Evolutionary conservation across 2,888 invertebrate genomes (phyloP), one percentile per base, ranked within the genome.

Genomic region (Temnothorax ravouxi): DNA sequence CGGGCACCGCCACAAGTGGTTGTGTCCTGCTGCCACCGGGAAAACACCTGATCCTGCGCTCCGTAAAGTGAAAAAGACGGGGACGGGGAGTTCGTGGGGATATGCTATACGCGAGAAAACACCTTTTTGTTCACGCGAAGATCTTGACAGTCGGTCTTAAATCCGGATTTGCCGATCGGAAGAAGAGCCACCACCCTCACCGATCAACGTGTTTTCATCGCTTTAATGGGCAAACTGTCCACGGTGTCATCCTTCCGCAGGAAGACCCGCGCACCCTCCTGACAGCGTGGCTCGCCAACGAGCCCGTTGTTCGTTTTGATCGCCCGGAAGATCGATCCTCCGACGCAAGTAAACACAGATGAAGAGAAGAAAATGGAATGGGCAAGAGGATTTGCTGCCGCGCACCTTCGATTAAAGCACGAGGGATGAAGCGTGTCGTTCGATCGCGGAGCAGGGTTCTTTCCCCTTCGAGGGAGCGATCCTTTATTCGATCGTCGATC

Each of bases 1-100:
- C 83, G 62, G 71, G 34, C 38, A 66, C 93, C 87, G 92, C 94
- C 92, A 94, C 94, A 94, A 93, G 94, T 94, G 94, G 94, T 94
- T 94, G 93, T 91, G 92, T 86, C 91, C 91, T 90, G 86, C 86
- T 90, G 86, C 86, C 88, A 69, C 61, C 47, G 21, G 50, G 67
- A 56, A 34, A 80, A 56, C 80, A 62, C 72, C 71, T 38, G 59
- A 84, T 79, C 74, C 56, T 54, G 29, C 52, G 76, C 75, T 34
- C 61, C 15, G 66, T 52, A 34, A 54, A 34, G 13, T 9, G 66
- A 21, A 29, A 29, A 18, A 2, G 38, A 47, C 50, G 8, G 44
- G 52, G 64, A 62, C 41, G 21, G n/a, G n/a, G n/a, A 15, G 18
- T 21, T 21, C 50, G 29, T 21, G 13, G 41, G 18, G 3, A 54